Conservation (phyloP, 2,888 invertebrate species). For the Hipparchia sbordonii region DNA sequence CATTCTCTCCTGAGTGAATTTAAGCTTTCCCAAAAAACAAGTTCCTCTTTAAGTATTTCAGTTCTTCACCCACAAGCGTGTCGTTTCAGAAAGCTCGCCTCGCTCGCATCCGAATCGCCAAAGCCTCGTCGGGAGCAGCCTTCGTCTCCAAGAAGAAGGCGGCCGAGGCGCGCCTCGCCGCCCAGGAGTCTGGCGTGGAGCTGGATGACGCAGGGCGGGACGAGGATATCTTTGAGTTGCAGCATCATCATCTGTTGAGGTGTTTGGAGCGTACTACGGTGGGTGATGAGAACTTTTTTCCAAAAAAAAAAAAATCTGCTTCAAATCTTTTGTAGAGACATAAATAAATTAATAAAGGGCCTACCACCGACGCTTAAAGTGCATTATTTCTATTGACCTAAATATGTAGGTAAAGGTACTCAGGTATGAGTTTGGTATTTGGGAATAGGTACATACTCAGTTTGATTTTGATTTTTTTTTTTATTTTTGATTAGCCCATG, state of each 20-base stretch:
- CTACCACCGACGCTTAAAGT: no score
- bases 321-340: not conserved
- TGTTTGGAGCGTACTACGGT: conserved; percentile 99
- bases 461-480: no score
- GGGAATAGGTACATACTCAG: no score
- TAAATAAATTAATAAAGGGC: no score
- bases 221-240: conserved; percentile 99
- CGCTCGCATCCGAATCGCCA: conserved; percentile 98
- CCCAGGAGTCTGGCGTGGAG: conserved; percentile 96
- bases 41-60: no score
- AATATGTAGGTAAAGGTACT: no score
- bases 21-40: no score
- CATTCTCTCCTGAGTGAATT: no score
- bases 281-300: not conserved
- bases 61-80: not conserved
- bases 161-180: conserved; percentile 96
- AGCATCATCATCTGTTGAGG: conserved; percentile 98
- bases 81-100: conserved; percentile 97
- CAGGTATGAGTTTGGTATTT: no score
- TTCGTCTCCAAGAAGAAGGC: conserved; percentile 99
- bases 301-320: not conserved
- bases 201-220: conserved; percentile 94
- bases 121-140: conserved; percentile 99
- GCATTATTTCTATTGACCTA: no score
- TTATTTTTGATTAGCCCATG: no score